These are phyloP conservation scores for Eubucco bourcierii DNA, from an alignment of 2,113 vertebrate species.

Conservation along the genomic window DNA sequence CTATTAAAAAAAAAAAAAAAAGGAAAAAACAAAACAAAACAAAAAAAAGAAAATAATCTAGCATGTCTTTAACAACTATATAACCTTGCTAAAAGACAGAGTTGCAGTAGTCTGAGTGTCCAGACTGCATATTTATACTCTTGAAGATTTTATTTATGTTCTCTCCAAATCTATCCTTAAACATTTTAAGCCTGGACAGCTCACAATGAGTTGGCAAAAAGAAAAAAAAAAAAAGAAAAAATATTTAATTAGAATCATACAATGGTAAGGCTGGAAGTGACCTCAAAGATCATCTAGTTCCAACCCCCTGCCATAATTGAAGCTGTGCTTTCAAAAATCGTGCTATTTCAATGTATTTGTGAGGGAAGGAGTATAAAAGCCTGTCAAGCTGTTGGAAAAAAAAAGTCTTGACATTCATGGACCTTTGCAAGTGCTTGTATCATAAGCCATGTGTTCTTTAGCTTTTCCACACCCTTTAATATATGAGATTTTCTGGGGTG, in stretches of 20 bases:
- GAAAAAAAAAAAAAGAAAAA: background rate
- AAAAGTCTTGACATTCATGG: background rate
- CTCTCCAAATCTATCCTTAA: background rate
- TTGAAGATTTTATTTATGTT: background rate
- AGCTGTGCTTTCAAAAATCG: background rate
- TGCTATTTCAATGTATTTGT: background rate
- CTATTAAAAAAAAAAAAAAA: background rate
- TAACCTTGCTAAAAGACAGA: background rate
- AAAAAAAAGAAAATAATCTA: background rate
- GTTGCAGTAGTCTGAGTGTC: background rate
- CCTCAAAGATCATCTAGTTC: too few species aligned
- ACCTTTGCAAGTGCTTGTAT: background rate
- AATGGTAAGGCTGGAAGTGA: too few species aligned
- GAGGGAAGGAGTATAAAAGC: background rate
- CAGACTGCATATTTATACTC: background rate
- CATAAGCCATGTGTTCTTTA: background rate
- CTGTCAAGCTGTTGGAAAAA: background rate
- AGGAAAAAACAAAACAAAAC: background rate
- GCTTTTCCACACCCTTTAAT: conserved; percentile 1
- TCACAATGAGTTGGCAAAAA: background rate
- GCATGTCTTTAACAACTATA: background rate
- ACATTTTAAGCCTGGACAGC: background rate
- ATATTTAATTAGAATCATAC: background rate
- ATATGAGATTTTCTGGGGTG: background rate
- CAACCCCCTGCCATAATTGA: background rate